phyloP scores from a whole-genome alignment of 1,140 invertebrate species.

The Pogonomyrmex barbatus region DNA sequence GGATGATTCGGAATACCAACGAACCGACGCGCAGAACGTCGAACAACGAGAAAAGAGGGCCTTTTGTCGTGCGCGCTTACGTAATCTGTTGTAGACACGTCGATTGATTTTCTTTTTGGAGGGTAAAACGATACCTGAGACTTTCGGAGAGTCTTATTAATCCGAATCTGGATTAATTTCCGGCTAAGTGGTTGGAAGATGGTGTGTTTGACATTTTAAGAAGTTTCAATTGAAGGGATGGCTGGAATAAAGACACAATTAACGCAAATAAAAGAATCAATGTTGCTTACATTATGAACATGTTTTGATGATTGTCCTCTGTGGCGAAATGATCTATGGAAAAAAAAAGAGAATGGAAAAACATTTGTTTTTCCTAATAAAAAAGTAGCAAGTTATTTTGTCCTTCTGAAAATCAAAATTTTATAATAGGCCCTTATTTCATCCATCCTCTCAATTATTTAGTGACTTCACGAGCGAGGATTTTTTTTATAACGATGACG shows the following conservation, averaged over 20 bases:
- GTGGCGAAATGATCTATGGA: too few relatives aligned
- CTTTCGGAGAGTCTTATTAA: background rate
- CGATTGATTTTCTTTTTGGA: background rate
- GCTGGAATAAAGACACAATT: too few relatives aligned
- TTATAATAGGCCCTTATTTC: background rate
- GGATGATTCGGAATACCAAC: conserved; percentile 83
- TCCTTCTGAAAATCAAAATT: background rate
- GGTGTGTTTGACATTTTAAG: too few relatives aligned
- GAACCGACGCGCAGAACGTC: conserved; percentile 65
- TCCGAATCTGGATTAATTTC: too few relatives aligned
- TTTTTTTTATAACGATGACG: background rate
- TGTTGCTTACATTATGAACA: too few relatives aligned
- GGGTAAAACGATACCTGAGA: background rate
- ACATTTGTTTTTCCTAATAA: too few relatives aligned
- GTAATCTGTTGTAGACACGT: background rate
- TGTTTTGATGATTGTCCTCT: too few relatives aligned
- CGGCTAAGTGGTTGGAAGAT: too few relatives aligned
- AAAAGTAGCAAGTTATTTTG: too few relatives aligned
- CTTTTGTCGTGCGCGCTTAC: conserved; percentile 34
- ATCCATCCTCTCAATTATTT: background rate
- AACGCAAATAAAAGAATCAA: too few relatives aligned
- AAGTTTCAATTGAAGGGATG: too few relatives aligned
- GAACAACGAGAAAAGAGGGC: conserved; percentile 9
- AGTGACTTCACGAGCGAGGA: background rate
- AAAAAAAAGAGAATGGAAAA: too few relatives aligned